A percentile compares a stretch with the other conserved stretches of the same genome.
Evolutionary conservation across 2,797 vertebrate genomes (phyloP).

Genomic region (Mustela erminea): DNA sequence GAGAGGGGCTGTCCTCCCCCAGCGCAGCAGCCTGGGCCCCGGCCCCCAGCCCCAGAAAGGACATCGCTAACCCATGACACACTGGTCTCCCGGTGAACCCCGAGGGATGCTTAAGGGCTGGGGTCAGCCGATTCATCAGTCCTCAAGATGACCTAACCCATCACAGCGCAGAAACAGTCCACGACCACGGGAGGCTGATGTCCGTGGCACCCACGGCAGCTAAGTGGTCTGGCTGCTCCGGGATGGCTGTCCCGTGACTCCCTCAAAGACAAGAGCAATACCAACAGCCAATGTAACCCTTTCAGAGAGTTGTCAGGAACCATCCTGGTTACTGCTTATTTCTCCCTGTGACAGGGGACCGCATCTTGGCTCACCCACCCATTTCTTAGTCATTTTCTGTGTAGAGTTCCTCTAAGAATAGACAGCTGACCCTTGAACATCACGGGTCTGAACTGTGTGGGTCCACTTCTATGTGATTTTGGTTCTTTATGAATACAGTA

Average conservation of each 20-base stretch:
- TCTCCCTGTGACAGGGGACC: not conserved
- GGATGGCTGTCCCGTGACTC: not conserved
- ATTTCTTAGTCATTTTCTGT: not conserved
- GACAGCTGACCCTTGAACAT: not conserved
- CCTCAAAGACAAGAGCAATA: not conserved
- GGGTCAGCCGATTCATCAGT: not conserved
- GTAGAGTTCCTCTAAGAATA: not conserved
- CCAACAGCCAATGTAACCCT: not conserved
- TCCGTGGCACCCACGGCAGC: rapidly evolving
- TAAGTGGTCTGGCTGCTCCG: not conserved
- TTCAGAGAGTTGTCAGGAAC: not conserved
- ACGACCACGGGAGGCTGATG: not conserved
- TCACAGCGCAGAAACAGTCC: too few relatives aligned
- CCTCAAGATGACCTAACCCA: not conserved
- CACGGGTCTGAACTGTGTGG: rapidly evolving
- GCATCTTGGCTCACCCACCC: not conserved
- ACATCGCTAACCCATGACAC: not conserved
- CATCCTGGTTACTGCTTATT: not conserved
- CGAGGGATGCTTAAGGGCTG: not conserved
- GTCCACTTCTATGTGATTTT: not conserved
- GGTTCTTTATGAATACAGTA: not conserved
- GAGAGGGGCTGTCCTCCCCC: too few relatives aligned
- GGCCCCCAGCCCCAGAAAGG: rapidly evolving
- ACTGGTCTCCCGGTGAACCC: not conserved
- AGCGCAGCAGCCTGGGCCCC: rapidly evolving